Evolutionary conservation across 2,797 vertebrate species (phyloP), one percentile per base, ranked within the genome.

Genomic region (Geotrypetes seraphini): DNA sequence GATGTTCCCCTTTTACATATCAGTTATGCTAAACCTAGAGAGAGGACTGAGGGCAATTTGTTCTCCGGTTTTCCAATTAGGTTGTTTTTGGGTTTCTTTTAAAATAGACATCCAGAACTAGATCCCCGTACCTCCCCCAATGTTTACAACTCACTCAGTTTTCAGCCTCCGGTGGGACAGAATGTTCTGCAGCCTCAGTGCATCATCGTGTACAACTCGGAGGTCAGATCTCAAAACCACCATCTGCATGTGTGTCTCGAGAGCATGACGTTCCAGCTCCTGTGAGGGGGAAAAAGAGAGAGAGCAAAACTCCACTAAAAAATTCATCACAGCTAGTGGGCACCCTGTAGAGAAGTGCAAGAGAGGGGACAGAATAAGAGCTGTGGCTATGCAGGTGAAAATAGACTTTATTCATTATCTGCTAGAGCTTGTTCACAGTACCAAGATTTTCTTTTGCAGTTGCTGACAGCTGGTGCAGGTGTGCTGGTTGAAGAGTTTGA

Each of bases 181-280:
- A 19, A 65, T 39, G 37, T 66, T 66, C 58, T 66, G 66, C 43
- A 58, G 53, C 43, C 60, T 36, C 18, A 55, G 4, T 22, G 56
- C 60, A 23, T 71, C 65, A 22, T 71, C 69, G 51, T 71, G 69
- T 41, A 60, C 52, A 53, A 71, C 43, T 15, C 48, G 58, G 19
- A 69, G 41, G 31, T 57, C 69, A 42, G 63, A 65, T 50, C 49
- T 66, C 41, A 66, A 57, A 21, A 57, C 54, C 41, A 66, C 61
- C 31, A 59, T 62, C 47, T 57, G 40, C 21, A 57, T 39, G 3
- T 57, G 61, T 72, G 65, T 85, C 80, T 55, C 83, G 57, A 49
- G 68, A 65, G 57, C 80, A 74, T 80, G 85, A 85, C 85, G 87
- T 85, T 90, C 88, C 83, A 78, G 49, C 69, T 66, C 69, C 66